Base-by-base conservation (phyloP, 2,888 invertebrate species). In the Steinernema scapterisci region DNA sequence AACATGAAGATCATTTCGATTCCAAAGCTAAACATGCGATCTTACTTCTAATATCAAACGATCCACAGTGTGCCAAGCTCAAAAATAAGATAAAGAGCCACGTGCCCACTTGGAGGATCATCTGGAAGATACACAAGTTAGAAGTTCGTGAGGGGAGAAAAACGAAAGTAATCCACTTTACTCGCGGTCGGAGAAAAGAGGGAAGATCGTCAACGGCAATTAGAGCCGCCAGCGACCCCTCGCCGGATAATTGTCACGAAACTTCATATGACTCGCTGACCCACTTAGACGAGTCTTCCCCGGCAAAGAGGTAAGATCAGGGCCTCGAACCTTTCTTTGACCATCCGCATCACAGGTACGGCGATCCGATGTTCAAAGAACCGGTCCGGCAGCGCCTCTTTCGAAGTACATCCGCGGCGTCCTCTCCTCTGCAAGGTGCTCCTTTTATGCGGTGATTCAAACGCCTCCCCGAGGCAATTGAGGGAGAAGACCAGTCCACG, bases 161-260 rank as follows among this genome's bases (percentile, higher is more conserved):
- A 63, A 63, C 63, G 63, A 63, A 63, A 63, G 63, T 63, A 63
- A 63, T 63, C 63, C 63, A 63, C 63, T 63, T 63, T 63, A 25
- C 25, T 31, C 25, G 27, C 16, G 31, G 16, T 5, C 3, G 27
- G 38, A 25, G 63, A n/a, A 16, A 63, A 27, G 31, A 25, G 23
- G 27, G 63, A 27, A 63, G 27, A 63, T 63, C 63, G 27, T 16
- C 31, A 31, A 31, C 21, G 63, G 63, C 63, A 63, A 63, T 63
- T 63, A 63, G 63, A 63, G 27, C 7, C 27, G 31, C 27, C 54
- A 25, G 38, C 38, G 38, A 38, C 19, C 48, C 48, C 13, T 63
- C 38, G 63, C 7, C 16, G 31, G 63, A 63, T 63, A 63, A 63
- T 63, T 63, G 31, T 16, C 27, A 63, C 27, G 63, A 63, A 63